Base-by-base conservation (phyloP, 2,113 vertebrate species). In the Brachirus orientalis region DNA sequence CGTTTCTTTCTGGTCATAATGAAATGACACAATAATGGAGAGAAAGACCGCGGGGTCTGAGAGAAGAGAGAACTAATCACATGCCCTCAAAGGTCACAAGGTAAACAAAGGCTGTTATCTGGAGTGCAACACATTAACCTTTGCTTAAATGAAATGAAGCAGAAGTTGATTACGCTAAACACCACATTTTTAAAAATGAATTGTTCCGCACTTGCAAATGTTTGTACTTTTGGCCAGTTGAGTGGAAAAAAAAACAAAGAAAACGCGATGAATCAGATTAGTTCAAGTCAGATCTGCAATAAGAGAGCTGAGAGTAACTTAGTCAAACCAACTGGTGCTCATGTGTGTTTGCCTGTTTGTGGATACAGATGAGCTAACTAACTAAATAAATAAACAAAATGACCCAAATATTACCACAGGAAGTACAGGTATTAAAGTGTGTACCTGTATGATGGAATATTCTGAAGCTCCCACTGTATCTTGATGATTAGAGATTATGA, bases 1-100 rank as follows among this genome's bases (percentile, higher is more conserved):
- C 9, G 61, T 57, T 84, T 66, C 69, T 59, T 12, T 83, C 69
- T 58, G 56, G 46, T 73, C 47, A 37, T 57, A 35, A 75, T 43
- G 68, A 69, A 56, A 47, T 63, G 37, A 81, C 38, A 57, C 74
- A 77, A 43, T 60, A 19, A 64, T 14, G 20, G 28, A 45, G 63
- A 72, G 48, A 68, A 63, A 82, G 67, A 50, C 7, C 45, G 55
- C 19, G 13, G 41, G 48, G 56, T 57, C 36, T 44, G 69, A 63
- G 19, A 46, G 66, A 66, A 56, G 63, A 41, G 35, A 80, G 35
- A 22, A 64, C 75, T 47, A 54, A 77, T 69, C 58, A 55, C 56
- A 28, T 28, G 37, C 5, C 47, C 22, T 55, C 36, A 20, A 47
- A 41, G 61, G 75, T 72, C 50, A 50, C 10, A 56, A 61, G 75